A percentile compares a stretch with the other conserved stretches of the same genome.
Evolutionary conservation across 2,888 invertebrate genomes (phyloP).

Genomic region (Periphyllus acericola): DNA sequence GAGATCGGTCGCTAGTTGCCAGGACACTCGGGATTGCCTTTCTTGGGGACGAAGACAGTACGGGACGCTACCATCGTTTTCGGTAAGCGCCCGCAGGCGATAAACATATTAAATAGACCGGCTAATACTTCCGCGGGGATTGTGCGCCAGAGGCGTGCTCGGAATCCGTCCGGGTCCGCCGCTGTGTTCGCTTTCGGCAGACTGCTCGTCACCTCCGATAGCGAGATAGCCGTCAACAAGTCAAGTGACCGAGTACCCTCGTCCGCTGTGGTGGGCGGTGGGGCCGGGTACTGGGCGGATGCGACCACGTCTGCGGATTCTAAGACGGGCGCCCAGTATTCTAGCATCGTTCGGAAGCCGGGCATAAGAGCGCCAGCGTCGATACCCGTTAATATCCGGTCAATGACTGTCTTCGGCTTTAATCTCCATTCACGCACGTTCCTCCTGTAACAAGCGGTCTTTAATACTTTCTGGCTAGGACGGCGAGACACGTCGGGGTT

Average conservation of each 20-base stretch:
- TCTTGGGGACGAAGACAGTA: background rate
- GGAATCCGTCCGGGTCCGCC: conserved; percentile 1
- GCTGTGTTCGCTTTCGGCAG: background rate
- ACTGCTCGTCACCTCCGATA: rapidly evolving
- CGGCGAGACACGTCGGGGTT: background rate
- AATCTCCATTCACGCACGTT: background rate
- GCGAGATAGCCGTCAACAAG: rapidly evolving
- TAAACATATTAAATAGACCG: background rate
- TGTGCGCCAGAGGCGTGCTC: background rate
- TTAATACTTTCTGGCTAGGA: background rate
- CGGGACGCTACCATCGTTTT: rapidly evolving
- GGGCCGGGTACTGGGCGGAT: no score
- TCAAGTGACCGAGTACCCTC: no score
- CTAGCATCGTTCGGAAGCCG: rapidly evolving
- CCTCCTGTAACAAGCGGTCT: background rate
- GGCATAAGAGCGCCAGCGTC: background rate
- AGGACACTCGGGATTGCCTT: background rate
- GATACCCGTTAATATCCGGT: background rate
- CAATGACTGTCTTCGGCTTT: rapidly evolving
- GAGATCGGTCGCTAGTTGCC: conserved; percentile 15
- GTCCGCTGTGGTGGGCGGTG: background rate
- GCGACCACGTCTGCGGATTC: background rate
- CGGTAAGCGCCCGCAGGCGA: background rate
- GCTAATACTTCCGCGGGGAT: background rate
- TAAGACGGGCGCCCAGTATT: background rate